Evolutionary conservation across 2,888 invertebrate species (phyloP).

Genomic region (Conchocele bisecta): DNA sequence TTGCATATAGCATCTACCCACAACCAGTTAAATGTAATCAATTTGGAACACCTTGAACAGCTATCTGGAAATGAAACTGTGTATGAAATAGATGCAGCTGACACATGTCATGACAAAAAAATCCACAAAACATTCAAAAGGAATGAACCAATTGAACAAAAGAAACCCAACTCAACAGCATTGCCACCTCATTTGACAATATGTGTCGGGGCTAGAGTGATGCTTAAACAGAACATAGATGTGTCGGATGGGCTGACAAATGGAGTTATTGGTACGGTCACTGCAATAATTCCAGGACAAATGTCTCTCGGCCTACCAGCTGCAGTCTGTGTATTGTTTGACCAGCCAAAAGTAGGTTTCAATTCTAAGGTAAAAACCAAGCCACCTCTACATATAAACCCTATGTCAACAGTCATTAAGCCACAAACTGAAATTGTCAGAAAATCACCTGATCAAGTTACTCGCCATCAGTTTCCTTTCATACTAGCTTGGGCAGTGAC

Average conservation of each 20-base stretch:
- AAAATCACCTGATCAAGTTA: constrained; percentile 8
- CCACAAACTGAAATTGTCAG: constrained; percentile 18
- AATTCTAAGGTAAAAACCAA: background rate
- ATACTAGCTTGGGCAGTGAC: constrained; percentile 23
- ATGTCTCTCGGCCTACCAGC: constrained; percentile 28
- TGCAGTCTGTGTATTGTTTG: constrained; percentile 30
- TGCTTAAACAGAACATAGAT: constrained; percentile 41
- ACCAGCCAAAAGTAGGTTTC: constrained; percentile 21
- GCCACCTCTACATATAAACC: constrained; percentile 5
- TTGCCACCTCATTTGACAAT: constrained; percentile 9
- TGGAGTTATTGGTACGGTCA: constrained; percentile 39
- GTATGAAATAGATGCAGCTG: constrained; percentile 4
- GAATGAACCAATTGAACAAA: constrained; percentile 3
- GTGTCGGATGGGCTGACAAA: constrained; percentile 47
- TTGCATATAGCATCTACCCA: constrained; percentile 12
- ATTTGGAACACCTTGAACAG: constrained; percentile 8
- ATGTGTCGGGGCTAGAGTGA: constrained; percentile 30
- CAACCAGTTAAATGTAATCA: constrained; percentile 14
- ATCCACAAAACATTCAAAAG: constrained; percentile 16
- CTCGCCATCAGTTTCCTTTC: constrained; percentile 15
- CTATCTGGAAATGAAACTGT: background rate
- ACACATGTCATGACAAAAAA: constrained; percentile 15
- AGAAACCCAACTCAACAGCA: background rate
- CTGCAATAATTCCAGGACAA: constrained; percentile 13
- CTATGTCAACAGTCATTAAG: constrained; percentile 9